Evolutionary conservation across 2,113 vertebrate genomes (phyloP), one percentile per base, ranked within the genome.

Genomic region (Platanista minor): DNA sequence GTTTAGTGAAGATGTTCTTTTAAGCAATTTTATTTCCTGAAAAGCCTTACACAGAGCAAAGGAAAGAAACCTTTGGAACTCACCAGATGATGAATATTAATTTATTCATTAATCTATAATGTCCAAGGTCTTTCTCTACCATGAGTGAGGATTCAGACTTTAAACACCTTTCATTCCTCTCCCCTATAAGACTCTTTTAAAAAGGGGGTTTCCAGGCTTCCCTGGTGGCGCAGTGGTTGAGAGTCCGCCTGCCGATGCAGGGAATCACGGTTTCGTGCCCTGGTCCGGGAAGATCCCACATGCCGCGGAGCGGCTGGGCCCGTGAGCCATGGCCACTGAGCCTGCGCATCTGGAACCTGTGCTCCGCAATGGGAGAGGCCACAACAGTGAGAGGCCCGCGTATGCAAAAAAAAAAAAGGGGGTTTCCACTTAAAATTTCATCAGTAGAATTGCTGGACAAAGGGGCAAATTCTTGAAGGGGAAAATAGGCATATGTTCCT

Each of bases 1-100:
- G 7, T 57, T 92, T 66, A 41, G n/a, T 6, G 87, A 94, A 66
- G 49, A 36, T 91, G 81, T 90, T 90, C n/a, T 92, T 61, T 66
- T 33, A 43, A 90, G 54, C 52, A 54, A 27, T 72, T 95, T 94
- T 88, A 29, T 78, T 93, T 92, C 77, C 87, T 84, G 25, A 84
- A 97, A 88, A 72, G 41, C 85, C 41, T 91, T 94, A 54, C 3
- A 36, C 8, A 67, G 61, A 31, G 11, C 27, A 75, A 67, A 12
- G 39, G 31, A 61, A 81, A 43, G 43, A 96, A 43, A 90, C 8
- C 27, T 67, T 36, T 88, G 61, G 69, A 36, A 49, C 33, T 88
- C n/a, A 39, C 3, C 43, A 36, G 75, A 39, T 78, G 25, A 62
- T 69, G 29, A 41, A n/a, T 74, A 64, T 64, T 91, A 81, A 77